Evolutionary conservation across 2,113 vertebrate genomes (phyloP).

Genomic region (Halcyon malimbica): DNA sequence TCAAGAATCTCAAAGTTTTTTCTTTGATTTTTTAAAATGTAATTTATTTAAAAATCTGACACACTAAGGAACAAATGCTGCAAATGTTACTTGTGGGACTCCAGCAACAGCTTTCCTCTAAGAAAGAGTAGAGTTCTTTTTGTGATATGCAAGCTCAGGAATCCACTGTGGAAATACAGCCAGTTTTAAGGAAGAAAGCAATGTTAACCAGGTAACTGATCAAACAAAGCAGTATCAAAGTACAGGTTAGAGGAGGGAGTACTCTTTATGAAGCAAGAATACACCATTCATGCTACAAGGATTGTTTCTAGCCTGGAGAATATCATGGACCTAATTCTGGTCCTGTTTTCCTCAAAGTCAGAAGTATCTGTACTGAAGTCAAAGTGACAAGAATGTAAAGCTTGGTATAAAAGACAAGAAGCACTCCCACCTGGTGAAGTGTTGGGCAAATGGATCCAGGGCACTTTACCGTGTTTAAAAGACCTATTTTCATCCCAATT

Average conservation of each 20-base stretch:
- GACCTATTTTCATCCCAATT: neutral
- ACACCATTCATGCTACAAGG: neutral
- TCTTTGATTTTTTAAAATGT: neutral
- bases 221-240: neutral
- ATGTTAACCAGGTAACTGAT: neutral
- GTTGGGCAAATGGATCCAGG: neutral
- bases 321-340: neutral
- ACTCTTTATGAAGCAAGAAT: neutral
- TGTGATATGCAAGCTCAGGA: neutral
- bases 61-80: neutral
- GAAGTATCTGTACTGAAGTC: neutral
- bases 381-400: neutral
- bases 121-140: neutral
- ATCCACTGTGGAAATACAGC: neutral
- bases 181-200: neutral
- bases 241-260: neutral
- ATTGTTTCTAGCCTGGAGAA: neutral
- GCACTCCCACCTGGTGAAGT: neutral
- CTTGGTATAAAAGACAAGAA: neutral
- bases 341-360: neutral
- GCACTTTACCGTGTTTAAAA: neutral
- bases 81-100: neutral
- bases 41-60: neutral
- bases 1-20: neutral
- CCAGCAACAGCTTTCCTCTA: neutral